Evolutionary conservation across 2,113 vertebrate species (phyloP).

Genomic region (Lophotis ruficrista): DNA sequence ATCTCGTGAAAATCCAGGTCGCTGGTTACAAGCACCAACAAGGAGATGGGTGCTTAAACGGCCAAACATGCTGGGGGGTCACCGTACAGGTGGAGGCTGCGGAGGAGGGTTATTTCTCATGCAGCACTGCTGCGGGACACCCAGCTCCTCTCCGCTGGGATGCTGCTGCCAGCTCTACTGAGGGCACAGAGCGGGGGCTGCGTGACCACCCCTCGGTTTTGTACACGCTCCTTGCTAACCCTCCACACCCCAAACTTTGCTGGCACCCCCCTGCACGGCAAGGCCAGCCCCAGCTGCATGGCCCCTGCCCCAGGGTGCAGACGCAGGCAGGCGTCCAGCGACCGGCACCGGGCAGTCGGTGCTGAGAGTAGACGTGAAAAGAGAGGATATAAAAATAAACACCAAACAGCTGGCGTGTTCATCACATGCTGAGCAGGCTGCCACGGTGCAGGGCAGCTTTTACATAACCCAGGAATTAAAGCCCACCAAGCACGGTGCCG

Average conservation of each 20-base stretch:
- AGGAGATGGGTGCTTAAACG: accelerated
- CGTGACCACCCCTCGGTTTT: accelerated
- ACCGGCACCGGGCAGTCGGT: accelerated
- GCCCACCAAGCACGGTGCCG: accelerated
- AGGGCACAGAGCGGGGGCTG: neutral
- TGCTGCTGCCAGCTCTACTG: neutral
- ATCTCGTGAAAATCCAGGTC: neutral
- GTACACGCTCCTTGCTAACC: neutral
- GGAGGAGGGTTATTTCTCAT: neutral
- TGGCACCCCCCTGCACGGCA: accelerated
- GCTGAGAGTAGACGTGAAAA: neutral
- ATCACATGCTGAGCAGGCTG: neutral
- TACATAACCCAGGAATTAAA: neutral
- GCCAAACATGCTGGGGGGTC: accelerated
- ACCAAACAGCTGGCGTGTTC: constrained; percentile 2
- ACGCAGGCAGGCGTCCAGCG: accelerated
- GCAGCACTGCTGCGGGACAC: accelerated
- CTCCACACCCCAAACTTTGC: accelerated
- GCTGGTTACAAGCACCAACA: neutral
- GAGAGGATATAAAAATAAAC: constrained; percentile 24
- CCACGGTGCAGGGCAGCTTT: neutral
- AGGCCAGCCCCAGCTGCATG: accelerated
- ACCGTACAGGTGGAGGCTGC: accelerated
- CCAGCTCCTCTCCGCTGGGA: neutral
- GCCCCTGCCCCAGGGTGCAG: neutral